phyloP scores from a whole-genome alignment of 2,797 vertebrate genomes.

The Siniperca obscura region DNA sequence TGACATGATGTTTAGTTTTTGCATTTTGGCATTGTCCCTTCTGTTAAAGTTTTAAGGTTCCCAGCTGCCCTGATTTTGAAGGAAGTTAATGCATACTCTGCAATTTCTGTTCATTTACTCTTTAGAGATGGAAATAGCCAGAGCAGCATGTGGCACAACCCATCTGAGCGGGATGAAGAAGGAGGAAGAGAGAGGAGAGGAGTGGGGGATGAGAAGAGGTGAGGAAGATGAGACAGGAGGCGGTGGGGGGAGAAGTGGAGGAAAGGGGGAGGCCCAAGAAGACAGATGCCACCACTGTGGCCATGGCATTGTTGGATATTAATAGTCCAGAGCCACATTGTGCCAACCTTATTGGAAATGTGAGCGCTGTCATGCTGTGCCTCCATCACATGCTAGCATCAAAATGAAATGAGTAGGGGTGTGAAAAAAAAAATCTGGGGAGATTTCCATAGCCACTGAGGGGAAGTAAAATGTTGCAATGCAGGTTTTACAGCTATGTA shows the following conservation, averaged over 20 bases:
- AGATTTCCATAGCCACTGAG: slow-evolving; percentile 45
- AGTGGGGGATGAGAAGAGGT: slow-evolving; percentile 41
- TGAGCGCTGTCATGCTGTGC: slow-evolving; percentile 64
- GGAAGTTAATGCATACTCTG: slow-evolving; percentile 49
- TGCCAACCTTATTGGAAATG: slow-evolving; percentile 81
- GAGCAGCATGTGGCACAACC: slow-evolving; percentile 69
- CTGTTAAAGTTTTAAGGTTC: slow-evolving; percentile 23
- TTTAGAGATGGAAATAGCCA: slow-evolving; percentile 61
- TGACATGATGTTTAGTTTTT: neutral
- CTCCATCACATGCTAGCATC: slow-evolving; percentile 78
- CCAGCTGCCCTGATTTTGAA: slow-evolving; percentile 44
- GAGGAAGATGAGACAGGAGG: slow-evolving; percentile 55
- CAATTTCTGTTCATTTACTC: slow-evolving; percentile 59
- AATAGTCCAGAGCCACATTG: slow-evolving; percentile 81
- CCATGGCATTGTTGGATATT: slow-evolving; percentile 81
- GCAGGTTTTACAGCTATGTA: slow-evolving; percentile 23
- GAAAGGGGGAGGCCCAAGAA: slow-evolving; percentile 60
- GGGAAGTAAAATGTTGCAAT: slow-evolving; percentile 23
- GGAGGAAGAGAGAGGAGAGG: slow-evolving; percentile 40
- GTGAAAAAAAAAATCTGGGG: slow-evolving; percentile 66
- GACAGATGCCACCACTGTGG: slow-evolving; percentile 85
- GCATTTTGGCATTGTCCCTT: neutral
- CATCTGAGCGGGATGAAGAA: slow-evolving; percentile 69
- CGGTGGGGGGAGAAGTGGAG: neutral
- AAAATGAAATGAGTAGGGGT: slow-evolving; percentile 79